phyloP scores from a whole-genome alignment of 2,888 invertebrate species.

The Oasisia sp. region DNA sequence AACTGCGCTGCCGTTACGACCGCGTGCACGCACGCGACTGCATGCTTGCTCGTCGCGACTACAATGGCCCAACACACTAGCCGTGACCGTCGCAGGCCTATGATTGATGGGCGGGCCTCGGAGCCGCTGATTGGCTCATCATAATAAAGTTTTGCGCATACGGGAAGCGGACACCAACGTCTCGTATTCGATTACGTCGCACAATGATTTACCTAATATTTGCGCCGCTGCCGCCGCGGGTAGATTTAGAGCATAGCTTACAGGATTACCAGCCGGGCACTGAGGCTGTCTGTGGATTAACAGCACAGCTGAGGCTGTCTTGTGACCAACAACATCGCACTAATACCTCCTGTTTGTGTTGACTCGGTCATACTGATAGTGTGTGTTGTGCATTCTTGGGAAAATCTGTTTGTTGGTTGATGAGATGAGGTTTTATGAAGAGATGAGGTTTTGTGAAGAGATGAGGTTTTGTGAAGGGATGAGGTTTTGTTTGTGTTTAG shows the following conservation, averaged over 20 bases:
- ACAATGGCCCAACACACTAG: background rate
- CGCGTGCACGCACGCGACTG: background rate
- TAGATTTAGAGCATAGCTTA: background rate
- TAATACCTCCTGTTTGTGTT: background rate
- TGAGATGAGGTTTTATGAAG: background rate
- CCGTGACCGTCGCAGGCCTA: background rate
- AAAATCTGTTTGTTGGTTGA: background rate
- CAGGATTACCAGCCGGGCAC: background rate
- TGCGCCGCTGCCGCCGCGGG: background rate
- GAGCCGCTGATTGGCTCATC: background rate
- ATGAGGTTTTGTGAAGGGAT: background rate
- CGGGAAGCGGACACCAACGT: background rate
- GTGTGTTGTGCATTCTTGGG: background rate
- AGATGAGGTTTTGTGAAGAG: background rate
- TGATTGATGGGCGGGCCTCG: background rate
- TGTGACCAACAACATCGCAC: background rate
- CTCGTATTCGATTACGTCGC: slow-evolving; percentile 6
- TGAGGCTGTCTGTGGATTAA: background rate
- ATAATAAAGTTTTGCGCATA: slow-evolving; percentile 3
- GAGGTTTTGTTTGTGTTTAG: background rate
- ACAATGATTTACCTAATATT: slow-evolving; percentile 17
- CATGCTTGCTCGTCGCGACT: background rate
- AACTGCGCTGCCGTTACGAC: background rate
- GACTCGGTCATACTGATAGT: too few species aligned
- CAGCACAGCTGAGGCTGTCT: background rate